phyloP scores from a whole-genome alignment of 2,113 vertebrate species.

The Sporophila hypoxantha region DNA sequence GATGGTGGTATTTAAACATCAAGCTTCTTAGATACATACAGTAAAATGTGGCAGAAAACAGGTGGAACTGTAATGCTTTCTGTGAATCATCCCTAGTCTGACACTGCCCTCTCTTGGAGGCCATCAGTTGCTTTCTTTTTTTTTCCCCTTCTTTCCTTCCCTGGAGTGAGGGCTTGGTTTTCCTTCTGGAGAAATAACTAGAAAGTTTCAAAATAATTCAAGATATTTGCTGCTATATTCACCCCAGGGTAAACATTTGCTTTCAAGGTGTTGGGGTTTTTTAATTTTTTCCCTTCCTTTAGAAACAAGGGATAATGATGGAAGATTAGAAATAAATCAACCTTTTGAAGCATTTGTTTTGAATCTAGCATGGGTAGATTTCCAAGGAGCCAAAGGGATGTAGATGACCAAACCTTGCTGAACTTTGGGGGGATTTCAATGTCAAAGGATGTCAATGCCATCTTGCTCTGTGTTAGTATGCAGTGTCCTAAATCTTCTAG shows the following conservation, averaged over 20 bases:
- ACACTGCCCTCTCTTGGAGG: constrained; percentile 45
- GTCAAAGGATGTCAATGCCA: fast-evolving
- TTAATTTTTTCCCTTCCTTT: background rate
- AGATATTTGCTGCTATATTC: background rate
- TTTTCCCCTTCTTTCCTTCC: too few species aligned
- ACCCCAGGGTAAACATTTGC: background rate
- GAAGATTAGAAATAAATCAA: background rate
- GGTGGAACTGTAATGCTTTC: fast-evolving
- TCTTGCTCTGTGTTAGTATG: background rate
- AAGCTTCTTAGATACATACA: fast-evolving
- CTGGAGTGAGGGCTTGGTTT: fast-evolving
- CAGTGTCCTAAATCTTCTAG: background rate
- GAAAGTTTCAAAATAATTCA: background rate
- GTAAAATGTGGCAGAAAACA: background rate
- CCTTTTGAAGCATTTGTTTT: background rate
- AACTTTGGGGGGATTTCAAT: background rate
- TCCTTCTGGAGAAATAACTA: background rate
- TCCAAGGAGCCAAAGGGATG: background rate
- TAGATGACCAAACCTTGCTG: background rate
- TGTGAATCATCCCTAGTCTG: background rate
- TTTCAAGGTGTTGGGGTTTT: background rate
- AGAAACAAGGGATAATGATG: background rate
- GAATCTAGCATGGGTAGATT: background rate
- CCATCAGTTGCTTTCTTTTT: background rate
- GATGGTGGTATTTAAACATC: background rate